Conservation (phyloP, 2,113 vertebrate species). For the Procavia capensis region DNA sequence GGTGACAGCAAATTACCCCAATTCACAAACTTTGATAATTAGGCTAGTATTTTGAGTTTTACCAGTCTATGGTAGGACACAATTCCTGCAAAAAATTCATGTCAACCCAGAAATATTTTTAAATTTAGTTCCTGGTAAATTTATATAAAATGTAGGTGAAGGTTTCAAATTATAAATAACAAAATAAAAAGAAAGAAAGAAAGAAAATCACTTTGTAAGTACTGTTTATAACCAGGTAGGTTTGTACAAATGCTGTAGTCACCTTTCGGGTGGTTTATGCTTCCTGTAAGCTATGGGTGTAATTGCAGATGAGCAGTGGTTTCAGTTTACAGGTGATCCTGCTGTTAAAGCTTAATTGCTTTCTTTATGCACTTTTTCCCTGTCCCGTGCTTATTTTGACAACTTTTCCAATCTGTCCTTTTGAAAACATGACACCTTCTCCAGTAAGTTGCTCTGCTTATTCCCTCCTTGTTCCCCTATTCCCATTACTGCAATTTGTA, state of each 20-base stretch:
- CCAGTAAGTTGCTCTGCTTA: not conserved
- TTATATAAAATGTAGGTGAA: not conserved
- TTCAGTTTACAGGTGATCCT: not conserved
- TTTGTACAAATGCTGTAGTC: not conserved
- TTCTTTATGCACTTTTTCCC: conserved; percentile 8
- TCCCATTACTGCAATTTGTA: not conserved
- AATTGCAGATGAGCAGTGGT: not conserved
- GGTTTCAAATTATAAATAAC: not conserved
- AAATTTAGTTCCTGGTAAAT: conserved; percentile 24
- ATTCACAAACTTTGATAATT: conserved; percentile 75
- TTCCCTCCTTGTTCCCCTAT: not conserved
- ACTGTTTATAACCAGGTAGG: not conserved
- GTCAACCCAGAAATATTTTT: conserved; percentile 12
- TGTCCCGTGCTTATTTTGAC: not conserved
- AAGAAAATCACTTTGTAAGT: not conserved
- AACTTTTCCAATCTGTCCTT: not conserved
- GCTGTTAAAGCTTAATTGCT: not conserved
- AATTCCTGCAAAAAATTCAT: conserved; percentile 30
- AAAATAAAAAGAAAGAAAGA: not conserved
- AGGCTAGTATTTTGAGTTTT: conserved; percentile 71
- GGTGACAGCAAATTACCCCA: conserved; percentile 78
- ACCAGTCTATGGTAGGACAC: conserved; percentile 15
- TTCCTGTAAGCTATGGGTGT: conserved; percentile 18
- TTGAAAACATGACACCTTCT: not conserved
- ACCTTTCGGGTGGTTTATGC: conserved; percentile 2